Conservation (phyloP, 2,113 vertebrate species). For the Oncorhynchus nerka region DNA sequence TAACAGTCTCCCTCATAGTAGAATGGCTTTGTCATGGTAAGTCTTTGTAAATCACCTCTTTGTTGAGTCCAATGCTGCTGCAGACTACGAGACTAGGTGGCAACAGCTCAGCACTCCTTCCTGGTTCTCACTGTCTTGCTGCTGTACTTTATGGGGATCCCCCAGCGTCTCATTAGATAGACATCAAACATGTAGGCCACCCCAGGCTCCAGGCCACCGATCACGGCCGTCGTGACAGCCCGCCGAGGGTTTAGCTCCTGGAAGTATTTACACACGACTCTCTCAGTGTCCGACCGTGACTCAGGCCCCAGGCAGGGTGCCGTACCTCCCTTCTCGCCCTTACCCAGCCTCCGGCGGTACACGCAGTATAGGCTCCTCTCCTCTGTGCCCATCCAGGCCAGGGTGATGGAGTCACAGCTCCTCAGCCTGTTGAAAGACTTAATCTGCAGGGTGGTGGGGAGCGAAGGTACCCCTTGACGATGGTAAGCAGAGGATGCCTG, state of each 20-base stretch:
- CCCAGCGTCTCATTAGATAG: conserved; percentile 86
- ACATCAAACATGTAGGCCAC: conserved; percentile 84
- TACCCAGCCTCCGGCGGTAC: conserved; percentile 71
- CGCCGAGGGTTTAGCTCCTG: conserved; percentile 80
- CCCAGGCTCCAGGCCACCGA: conserved; percentile 78
- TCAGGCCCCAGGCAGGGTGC: conserved; percentile 83
- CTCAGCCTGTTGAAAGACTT: conserved; percentile 88
- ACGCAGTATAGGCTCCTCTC: conserved; percentile 86
- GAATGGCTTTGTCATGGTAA: conserved; percentile 53
- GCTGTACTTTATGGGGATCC: conserved; percentile 83
- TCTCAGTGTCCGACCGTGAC: conserved; percentile 78
- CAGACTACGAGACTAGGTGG: conserved; percentile 43
- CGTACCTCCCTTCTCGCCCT: conserved; percentile 23
- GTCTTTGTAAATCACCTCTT: conserved; percentile 45
- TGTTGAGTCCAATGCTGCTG: conserved; percentile 55
- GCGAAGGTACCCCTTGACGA: conserved; percentile 76
- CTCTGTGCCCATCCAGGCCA: conserved; percentile 89
- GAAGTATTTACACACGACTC: conserved; percentile 89
- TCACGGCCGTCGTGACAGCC: conserved; percentile 85
- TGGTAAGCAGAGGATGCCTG: conserved; percentile 80
- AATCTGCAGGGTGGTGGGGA: conserved; percentile 85
- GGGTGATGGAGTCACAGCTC: conserved; percentile 82
- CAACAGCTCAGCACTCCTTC: conserved; percentile 80
- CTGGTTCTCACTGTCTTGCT: conserved; percentile 79
- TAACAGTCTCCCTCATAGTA: conserved; percentile 58